These are phyloP conservation scores for Chaetoderma sp. DNA, from an alignment of 2,888 invertebrate genomes.

Conservation along the genomic window DNA sequence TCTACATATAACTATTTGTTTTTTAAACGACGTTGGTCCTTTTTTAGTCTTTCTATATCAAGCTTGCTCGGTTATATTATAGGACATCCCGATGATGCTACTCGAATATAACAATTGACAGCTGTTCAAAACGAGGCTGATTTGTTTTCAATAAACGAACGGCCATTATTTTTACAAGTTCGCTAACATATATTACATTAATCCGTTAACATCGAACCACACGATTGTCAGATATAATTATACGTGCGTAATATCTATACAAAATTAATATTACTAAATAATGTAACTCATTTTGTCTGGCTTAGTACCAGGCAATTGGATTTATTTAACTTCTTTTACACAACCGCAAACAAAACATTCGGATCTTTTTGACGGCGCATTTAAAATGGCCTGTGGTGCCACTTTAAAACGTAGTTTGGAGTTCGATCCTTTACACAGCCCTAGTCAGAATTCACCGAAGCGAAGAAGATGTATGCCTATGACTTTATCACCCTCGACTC, in stretches of 20 bases:
- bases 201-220: too few species aligned
- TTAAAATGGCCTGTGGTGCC: slow-evolving; percentile 91
- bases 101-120: too few species aligned
- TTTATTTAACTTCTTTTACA: neutral
- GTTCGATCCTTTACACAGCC: slow-evolving; percentile 90
- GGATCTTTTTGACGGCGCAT: too few species aligned
- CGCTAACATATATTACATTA: too few species aligned
- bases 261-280: neutral
- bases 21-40: too few species aligned
- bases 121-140: slow-evolving; percentile 35
- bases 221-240: too few species aligned
- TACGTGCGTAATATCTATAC: too few species aligned
- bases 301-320: neutral
- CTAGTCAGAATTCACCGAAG: slow-evolving; percentile 81
- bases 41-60: too few species aligned
- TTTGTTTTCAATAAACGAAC: slow-evolving; percentile 33
- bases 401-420: slow-evolving; percentile 95
- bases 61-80: too few species aligned
- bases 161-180: slow-evolving; percentile 29
- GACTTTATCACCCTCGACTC: slow-evolving; percentile 77
- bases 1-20: too few species aligned
- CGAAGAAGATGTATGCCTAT: slow-evolving; percentile 91
- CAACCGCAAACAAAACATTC: too few species aligned
- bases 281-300: neutral
- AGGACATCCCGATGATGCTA: too few species aligned